A percentile compares a stretch with the other conserved stretches of the same genome.
phyloP scores from a whole-genome alignment of 2,888 invertebrate genomes.

The Autographa gamma region DNA sequence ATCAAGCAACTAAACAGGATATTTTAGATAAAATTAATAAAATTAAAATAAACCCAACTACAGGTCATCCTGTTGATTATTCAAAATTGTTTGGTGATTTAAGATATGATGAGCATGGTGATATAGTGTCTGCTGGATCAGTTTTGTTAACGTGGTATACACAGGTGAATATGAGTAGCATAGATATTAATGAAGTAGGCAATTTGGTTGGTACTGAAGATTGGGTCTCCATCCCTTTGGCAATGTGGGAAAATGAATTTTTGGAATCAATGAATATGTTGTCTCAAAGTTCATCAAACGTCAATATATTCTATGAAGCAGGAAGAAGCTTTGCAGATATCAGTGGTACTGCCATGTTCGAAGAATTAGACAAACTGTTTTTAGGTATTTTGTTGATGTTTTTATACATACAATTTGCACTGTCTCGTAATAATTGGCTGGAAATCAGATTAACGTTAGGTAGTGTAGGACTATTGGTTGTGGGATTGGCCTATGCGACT shows the following conservation, averaged over 20 bases:
- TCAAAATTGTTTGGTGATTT: conserved; percentile 90
- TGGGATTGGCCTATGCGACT: conserved; percentile 92
- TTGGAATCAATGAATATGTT: conserved; percentile 79
- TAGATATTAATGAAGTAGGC: conserved; percentile 91
- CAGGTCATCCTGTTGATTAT: conserved; percentile 91
- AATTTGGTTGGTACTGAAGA: conserved; percentile 93
- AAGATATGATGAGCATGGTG: conserved; percentile 87
- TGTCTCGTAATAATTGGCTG: conserved; percentile 93
- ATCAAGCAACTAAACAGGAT: conserved; percentile 88
- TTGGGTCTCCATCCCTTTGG: conserved; percentile 90
- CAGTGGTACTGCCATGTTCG: conserved; percentile 91
- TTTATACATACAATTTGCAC: conserved; percentile 92
- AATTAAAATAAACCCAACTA: conserved; percentile 89
- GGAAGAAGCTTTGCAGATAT: conserved; percentile 94
- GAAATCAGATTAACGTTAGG: conserved; percentile 92
- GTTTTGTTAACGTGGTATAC: conserved; percentile 91
- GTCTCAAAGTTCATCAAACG: conserved; percentile 70
- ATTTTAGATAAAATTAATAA: conserved; percentile 90
- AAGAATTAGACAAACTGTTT: conserved; percentile 92
- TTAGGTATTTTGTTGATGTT: conserved; percentile 92
- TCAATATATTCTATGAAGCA: conserved; percentile 88
- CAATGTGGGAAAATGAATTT: conserved; percentile 90
- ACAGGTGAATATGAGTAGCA: conserved; percentile 91
- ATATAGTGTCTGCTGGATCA: conserved; percentile 90
- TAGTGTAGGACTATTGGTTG: conserved; percentile 91